These are phyloP conservation scores for Pristionchus entomophagus DNA, from an alignment of 2,888 invertebrate species.

Conservation along the genomic window DNA sequence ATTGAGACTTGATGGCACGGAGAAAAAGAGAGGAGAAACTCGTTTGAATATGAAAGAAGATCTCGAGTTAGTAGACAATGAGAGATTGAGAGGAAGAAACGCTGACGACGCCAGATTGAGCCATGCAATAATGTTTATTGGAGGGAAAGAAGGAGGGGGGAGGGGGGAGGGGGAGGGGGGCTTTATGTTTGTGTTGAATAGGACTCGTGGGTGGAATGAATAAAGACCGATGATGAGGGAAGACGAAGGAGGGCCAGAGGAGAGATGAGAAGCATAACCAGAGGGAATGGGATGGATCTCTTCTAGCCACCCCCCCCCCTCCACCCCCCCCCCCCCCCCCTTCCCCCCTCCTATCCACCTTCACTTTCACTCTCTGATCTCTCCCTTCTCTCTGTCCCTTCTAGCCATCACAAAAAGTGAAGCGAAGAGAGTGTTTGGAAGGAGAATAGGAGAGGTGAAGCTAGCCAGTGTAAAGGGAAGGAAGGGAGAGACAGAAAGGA, in stretches of 20 bases:
- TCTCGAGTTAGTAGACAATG: neutral
- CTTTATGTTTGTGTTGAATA: constrained; percentile 23
- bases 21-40: neutral
- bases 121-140: constrained; percentile 10
- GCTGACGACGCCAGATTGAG: neutral
- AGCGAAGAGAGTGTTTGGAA: neutral
- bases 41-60: neutral
- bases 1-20: neutral
- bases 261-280: neutral
- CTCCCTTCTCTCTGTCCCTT: neutral
- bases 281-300: neutral
- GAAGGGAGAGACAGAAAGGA: neutral
- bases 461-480: neutral
- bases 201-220: constrained; percentile 18
- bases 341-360: no score
- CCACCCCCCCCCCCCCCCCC: neutral
- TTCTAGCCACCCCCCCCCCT: neutral
- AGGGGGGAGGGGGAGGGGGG: neutral
- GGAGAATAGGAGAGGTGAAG: constrained; percentile 9
- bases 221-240: neutral
- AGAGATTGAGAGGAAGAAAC: neutral
- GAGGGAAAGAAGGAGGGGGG: neutral
- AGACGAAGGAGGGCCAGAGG: neutral
- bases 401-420: neutral
- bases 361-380: neutral